A percentile compares a stretch with the other conserved stretches of the same genome.
Evolutionary conservation across 2,888 invertebrate species (phyloP).

Genomic region (Junonia oenone): DNA sequence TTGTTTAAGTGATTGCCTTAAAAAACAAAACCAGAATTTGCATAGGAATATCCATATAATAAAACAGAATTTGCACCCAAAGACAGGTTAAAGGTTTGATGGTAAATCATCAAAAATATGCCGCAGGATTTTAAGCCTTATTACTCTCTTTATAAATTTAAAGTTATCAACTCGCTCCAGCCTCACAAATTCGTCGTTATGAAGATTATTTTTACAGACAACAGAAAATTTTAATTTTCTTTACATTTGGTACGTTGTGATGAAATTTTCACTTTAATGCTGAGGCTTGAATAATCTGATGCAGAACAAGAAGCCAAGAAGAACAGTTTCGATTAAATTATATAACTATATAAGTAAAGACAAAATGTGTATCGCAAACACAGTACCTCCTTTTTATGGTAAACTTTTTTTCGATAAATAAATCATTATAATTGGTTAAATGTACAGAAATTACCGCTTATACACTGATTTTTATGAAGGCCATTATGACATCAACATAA

Average conservation of each 20-base stretch:
- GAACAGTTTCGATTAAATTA: too few species aligned
- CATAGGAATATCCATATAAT: conserved; percentile 12
- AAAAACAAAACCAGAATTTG: conserved; percentile 20
- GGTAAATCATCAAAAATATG: neutral
- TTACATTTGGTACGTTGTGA: neutral
- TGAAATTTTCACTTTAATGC: neutral
- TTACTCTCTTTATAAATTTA: neutral
- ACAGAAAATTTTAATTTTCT: neutral
- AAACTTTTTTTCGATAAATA: too few species aligned
- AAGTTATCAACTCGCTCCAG: neutral
- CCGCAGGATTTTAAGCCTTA: neutral
- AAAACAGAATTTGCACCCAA: neutral
- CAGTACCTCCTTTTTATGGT: too few species aligned
- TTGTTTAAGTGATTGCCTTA: conserved; percentile 20
- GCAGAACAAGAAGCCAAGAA: too few species aligned
- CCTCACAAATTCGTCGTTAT: neutral
- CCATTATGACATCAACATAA: too few species aligned
- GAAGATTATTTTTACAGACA: neutral
- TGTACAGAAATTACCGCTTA: too few species aligned
- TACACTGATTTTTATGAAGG: too few species aligned
- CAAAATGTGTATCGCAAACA: too few species aligned
- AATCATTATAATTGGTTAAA: too few species aligned
- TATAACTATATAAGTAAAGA: too few species aligned
- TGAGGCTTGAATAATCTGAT: too few species aligned
- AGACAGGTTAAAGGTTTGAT: conserved; percentile 2